A percentile compares a stretch with the other conserved stretches of the same genome.
Evolutionary conservation across 1,140 invertebrate species (phyloP).

Genomic region (Euwallacea fornicatus): DNA sequence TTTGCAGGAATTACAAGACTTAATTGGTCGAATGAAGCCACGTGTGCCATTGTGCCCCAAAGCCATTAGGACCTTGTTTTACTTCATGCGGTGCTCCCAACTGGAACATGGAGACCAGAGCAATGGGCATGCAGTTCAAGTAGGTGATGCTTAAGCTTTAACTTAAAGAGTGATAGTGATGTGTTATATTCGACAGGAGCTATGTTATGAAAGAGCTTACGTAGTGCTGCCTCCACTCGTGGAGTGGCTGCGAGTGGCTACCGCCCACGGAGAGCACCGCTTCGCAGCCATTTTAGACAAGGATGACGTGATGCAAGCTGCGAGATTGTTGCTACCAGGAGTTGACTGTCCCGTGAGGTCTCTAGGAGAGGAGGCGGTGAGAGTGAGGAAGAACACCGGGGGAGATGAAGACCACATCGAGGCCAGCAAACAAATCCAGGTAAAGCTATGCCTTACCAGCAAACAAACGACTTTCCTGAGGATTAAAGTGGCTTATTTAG

Average conservation of each 20-base stretch:
- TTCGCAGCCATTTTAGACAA: conserved; percentile 76
- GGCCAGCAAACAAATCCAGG: conserved; percentile 53
- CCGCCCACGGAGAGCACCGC: conserved; percentile 81
- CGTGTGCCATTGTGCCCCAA: conserved; percentile 64
- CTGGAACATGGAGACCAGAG: conserved; percentile 57
- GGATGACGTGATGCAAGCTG: conserved; percentile 87
- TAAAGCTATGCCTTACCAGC: conserved; percentile 53
- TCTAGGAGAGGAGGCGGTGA: conserved; percentile 60
- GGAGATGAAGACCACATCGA: conserved; percentile 50
- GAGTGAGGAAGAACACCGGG: conserved; percentile 48
- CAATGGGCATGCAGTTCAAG: conserved; percentile 43
- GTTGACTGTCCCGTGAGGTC: conserved; percentile 84
- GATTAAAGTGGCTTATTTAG: not conserved
- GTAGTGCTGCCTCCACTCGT: conserved; percentile 83
- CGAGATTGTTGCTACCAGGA: conserved; percentile 79
- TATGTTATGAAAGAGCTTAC: conserved; percentile 84
- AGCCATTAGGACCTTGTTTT: conserved; percentile 78
- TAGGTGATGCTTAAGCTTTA: not conserved
- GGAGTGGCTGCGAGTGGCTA: conserved; percentile 83
- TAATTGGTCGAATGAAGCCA: conserved; percentile 64
- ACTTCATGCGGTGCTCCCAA: conserved; percentile 90
- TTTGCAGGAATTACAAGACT: conserved; percentile 72
- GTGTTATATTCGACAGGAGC: conserved; percentile 56
- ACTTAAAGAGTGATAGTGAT: too few relatives aligned
- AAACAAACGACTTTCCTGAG: not conserved